These are phyloP conservation scores for Drosophila fuyamai DNA, from an alignment of 1,140 invertebrate genomes.

Conservation along the genomic window DNA sequence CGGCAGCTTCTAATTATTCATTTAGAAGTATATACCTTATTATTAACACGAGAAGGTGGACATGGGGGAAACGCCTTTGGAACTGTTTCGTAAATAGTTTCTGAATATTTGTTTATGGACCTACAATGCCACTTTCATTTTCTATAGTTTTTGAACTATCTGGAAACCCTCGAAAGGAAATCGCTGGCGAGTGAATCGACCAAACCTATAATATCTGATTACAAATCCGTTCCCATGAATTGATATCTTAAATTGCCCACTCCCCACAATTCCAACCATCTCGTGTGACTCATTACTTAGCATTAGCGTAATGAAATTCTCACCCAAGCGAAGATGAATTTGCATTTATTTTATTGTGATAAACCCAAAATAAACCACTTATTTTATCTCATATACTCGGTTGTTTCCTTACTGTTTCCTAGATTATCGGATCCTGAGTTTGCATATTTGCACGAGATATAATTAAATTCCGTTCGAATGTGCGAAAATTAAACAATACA, in stretches of 20 bases:
- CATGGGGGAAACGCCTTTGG: neutral
- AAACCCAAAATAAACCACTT: conserved; percentile 20
- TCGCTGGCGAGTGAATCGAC: conserved; percentile 6
- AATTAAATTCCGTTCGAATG: conserved; percentile 42
- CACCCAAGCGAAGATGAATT: conserved; percentile 12
- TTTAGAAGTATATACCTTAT: neutral
- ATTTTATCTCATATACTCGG: conserved; percentile 27
- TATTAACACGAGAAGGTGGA: conserved; percentile 5
- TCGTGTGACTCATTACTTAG: conserved; percentile 32
- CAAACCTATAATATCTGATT: conserved; percentile 25
- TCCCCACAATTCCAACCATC: conserved; percentile 6
- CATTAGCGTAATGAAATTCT: conserved; percentile 19
- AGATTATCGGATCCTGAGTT: conserved; percentile 6
- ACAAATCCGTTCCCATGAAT: conserved; percentile 40
- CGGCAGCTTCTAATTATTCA: neutral
- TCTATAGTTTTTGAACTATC: neutral
- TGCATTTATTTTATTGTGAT: conserved; percentile 21
- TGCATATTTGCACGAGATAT: conserved; percentile 22
- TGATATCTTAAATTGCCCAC: conserved; percentile 20
- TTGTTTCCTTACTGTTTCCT: conserved; percentile 9
- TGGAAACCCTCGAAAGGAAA: neutral
- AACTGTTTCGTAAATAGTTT: neutral
- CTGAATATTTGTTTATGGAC: too few relatives aligned
- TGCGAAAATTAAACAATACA: conserved; percentile 43
- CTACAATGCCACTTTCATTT: too few relatives aligned